Conservation (phyloP, 2,113 vertebrate species). For the Cyanoderma ruficeps region DNA sequence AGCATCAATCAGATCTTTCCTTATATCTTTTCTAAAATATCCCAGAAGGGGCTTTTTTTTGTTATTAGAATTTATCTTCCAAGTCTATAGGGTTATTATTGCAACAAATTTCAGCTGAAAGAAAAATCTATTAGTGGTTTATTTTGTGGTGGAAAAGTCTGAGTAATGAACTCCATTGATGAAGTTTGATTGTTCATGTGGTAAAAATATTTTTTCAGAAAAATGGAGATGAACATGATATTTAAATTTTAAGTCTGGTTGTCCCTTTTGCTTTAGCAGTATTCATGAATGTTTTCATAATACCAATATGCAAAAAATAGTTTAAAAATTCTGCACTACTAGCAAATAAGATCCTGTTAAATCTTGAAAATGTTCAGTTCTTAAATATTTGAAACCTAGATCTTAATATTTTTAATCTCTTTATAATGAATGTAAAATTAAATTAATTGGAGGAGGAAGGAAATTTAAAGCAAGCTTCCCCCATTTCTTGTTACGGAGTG, state of each 20-base stretch:
- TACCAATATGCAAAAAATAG: neutral
- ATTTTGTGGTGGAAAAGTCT: neutral
- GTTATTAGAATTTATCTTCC: neutral
- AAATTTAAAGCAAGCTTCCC: neutral
- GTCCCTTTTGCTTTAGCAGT: neutral
- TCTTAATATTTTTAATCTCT: neutral
- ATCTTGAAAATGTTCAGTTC: neutral
- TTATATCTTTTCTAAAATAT: neutral
- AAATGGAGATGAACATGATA: neutral
- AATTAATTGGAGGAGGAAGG: neutral
- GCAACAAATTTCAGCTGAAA: neutral
- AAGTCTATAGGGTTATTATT: neutral
- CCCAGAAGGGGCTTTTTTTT: neutral
- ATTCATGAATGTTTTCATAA: constrained; percentile 16
- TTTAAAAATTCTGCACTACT: neutral
- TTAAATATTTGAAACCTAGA: neutral
- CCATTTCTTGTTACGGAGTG: neutral
- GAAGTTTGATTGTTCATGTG: neutral
- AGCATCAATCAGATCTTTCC: neutral
- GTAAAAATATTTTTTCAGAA: neutral
- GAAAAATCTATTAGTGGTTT: neutral
- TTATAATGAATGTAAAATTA: neutral
- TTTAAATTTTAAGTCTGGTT: neutral
- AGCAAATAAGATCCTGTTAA: neutral
- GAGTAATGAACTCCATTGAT: neutral